Evolutionary conservation across 2,113 vertebrate genomes (phyloP), one percentile per base, ranked within the genome.

Genomic region (Hassar affinis): DNA sequence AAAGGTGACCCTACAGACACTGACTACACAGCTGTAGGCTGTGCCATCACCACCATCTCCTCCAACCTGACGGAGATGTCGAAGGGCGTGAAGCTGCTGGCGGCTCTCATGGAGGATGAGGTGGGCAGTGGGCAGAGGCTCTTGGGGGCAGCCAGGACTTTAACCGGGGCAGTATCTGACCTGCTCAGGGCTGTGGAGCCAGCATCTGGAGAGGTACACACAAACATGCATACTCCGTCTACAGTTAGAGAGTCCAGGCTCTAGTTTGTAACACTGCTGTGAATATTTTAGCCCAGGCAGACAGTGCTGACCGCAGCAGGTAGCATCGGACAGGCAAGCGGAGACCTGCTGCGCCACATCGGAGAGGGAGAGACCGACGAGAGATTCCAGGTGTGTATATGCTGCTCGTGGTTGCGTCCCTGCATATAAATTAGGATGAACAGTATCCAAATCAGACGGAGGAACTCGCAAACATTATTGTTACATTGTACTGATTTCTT

Each of bases 11-110:
- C 98, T 0, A 95, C 95, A 3, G 97, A 99, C 89, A 99, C 98
- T 0, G 97, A 99, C 89, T 99, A 99, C 90, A 98, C 98, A 0
- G 98, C 98, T 0, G 98, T 99, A 89, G 98, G 98, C 47, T 99
- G 98, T 35, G 98, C 98, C 20, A 99, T 99, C 91, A 98, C 98
- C 80, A 99, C 98, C 78, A 99, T 99, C 89, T 99, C 98, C 62
- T 99, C 98, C 87, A 99, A 99, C 93, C 94, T 99, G 89, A 99
- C 97, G 0, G 98, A 99, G 90, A 99, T 99, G 98, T 99, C 98
- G 79, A 97, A 95, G 91, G 98, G 98, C 0, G 97, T 99, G 88
- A 98, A 97, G 89, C 92, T 99, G 51, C 94, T 99, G 49, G 98
- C 98, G 0, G 98, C 98, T 1, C 93, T 99, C 85, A 96, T 99